Base-by-base conservation (phyloP, 2,888 invertebrate species). In the Dimorphilus gyrociliatus region DNA sequence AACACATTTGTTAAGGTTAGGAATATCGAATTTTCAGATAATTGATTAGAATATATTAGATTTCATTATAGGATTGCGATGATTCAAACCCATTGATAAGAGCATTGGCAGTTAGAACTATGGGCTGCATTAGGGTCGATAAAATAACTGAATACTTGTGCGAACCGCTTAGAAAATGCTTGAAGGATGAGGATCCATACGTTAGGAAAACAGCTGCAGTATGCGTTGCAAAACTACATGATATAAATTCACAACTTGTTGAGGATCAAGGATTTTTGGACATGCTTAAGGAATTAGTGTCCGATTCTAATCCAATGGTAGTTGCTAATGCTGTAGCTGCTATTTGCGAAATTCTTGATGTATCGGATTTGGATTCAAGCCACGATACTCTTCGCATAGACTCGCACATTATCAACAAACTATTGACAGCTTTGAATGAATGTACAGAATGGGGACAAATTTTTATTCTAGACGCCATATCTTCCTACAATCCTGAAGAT, bases 101-200 rank as follows among this genome's bases (percentile, higher is more conserved):
- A 44, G 92, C 92, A 2, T 66, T 94, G 53, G 92, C 92, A 16
- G 92, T 92, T 14, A 72, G 92, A 35, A 92, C 92, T 21, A 92
- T 92, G 92, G 92, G 92, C 32, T 94, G 90, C 60, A 92, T 92
- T 54, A 73, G 92, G 10, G 92, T 92, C 33, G 92, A 92, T 66
- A 92, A 92, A 69, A 92, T 92, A 50, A 94, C 92, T 0, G 92
- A 94, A 66, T 92, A 92, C 65, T 69, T 94, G 17, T 92, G 92
- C 59, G 92, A 92, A 13, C 21, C 21, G 8, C n/a, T 21, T 8
- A 21, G 21, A 12, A 21, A 21, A 10, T 21, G 21, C n/a, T n/a
- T 21, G 10, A 21, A 64, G 42, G 51, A 47, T 18, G 37, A 39
- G 14, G 45, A 45, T 29, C 44, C 46, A 2, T 44, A 44, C 33